Evolutionary conservation across 37 sponge, comb jelly and placozoan genomes (phyloP), one percentile per base, ranked within the genome.

Genomic region (Theonella swinhoei): DNA sequence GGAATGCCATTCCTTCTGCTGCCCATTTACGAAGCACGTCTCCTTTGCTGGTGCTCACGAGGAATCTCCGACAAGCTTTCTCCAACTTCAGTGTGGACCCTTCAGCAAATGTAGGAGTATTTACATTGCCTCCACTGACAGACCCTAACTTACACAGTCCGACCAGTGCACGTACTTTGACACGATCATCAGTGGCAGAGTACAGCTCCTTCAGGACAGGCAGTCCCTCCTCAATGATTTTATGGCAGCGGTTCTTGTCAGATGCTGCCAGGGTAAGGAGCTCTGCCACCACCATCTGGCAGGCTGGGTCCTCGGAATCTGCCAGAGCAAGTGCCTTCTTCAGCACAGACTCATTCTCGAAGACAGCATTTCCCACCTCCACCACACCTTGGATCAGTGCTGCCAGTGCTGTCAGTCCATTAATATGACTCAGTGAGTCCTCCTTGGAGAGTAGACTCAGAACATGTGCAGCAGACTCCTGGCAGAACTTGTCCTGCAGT

Each of bases 1-100:
- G 78, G 63, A 97, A 95, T 31, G 98, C 98, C 29, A 97, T 62
- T 9, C 96, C 98, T 69, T 97, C 98, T 19, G 80, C 84, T n/a
- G 94, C 88, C 98, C 98, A 97, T 73, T 90, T 91, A 63, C 77
- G 62, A 0, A 95, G 68, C 23, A 26, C 64, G 7, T 25, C 39
- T 25, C 54, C 81, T 66, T 83, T 87, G 30, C 84, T 61, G 0
- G 78, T 43, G 22, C 62, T 39, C n/a, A 90, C 70, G 33, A 97
- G 89, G 69, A 93, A 92, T 60, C 71, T 76, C 17, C 93, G 82
- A 76, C 89, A 94, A 35, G 85, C 85, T 14, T 83, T 72, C 59
- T 89, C 77, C 40, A 95, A 62, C 64, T 89, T 88, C 24, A 89
- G 35, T 14, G 74, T 85, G n/a, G 93, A 78, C 28, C 91, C 96